These are phyloP conservation scores for Andrena chrysosceles DNA, from an alignment of 2,888 invertebrate species.

Conservation along the genomic window DNA sequence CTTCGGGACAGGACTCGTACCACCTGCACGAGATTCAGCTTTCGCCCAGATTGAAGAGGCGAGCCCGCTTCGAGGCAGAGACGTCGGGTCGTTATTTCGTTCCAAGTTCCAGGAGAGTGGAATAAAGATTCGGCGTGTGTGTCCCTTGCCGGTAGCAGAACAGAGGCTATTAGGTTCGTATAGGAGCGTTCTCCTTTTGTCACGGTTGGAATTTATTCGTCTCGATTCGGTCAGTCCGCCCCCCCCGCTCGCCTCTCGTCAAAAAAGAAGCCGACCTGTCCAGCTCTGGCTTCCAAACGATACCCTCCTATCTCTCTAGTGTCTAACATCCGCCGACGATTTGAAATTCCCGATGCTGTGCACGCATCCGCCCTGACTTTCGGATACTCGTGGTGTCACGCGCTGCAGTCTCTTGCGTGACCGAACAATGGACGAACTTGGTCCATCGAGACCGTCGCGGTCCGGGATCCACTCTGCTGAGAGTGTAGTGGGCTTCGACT, in stretches of 20 bases:
- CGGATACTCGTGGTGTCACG: slow-evolving; percentile 40
- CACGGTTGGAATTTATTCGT: slow-evolving; percentile 75
- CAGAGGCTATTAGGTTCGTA: slow-evolving; percentile 74
- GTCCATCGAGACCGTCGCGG: background rate
- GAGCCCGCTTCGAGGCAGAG: slow-evolving; percentile 38
- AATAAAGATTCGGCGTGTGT: slow-evolving; percentile 69
- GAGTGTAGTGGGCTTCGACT: too few relatives aligned
- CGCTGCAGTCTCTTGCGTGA: slow-evolving; percentile 12
- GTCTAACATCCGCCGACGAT: slow-evolving; percentile 63
- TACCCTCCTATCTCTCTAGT: slow-evolving; percentile 50
- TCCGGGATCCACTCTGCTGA: too few relatives aligned
- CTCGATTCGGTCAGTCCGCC: slow-evolving; percentile 67
- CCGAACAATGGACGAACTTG: slow-evolving; percentile 18
- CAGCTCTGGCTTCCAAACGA: slow-evolving; percentile 55
- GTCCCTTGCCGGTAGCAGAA: slow-evolving; percentile 62
- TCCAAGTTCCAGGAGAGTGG: slow-evolving; percentile 65
- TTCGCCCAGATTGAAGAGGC: slow-evolving; percentile 66
- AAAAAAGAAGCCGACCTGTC: slow-evolving; percentile 75
- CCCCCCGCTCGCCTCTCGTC: slow-evolving; percentile 70
- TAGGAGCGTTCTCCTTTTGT: slow-evolving; percentile 75
- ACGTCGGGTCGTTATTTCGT: slow-evolving; percentile 71
- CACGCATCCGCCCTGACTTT: slow-evolving; percentile 38
- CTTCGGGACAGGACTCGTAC: slow-evolving; percentile 47
- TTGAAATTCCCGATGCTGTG: slow-evolving; percentile 64
- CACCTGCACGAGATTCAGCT: slow-evolving; percentile 61